Evolutionary conservation across 1,140 invertebrate species (phyloP).

Genomic region (Argopecten irradians): DNA sequence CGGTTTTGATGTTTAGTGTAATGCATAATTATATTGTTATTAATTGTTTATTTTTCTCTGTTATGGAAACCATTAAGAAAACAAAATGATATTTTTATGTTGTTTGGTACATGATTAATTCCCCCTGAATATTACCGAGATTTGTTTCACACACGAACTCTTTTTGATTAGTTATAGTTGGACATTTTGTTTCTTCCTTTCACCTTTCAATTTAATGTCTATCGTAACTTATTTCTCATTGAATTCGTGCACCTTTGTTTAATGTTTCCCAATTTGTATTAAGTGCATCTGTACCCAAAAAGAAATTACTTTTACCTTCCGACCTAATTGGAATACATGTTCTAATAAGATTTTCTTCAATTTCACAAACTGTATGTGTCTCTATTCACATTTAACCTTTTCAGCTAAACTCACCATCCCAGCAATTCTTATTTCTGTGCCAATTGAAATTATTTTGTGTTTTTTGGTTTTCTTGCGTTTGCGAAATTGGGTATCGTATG

Average conservation of each 20-base stretch:
- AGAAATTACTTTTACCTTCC: not conserved
- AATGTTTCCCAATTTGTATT: not conserved
- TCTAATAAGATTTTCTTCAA: not conserved
- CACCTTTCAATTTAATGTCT: not conserved
- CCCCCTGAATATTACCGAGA: too few species aligned
- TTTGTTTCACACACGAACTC: too few species aligned
- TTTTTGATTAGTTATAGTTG: not conserved
- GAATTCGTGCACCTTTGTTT: too few species aligned
- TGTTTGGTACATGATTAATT: too few species aligned
- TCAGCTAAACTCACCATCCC: not conserved
- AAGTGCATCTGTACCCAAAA: not conserved
- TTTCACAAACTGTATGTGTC: not conserved
- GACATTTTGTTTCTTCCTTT: not conserved
- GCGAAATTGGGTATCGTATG: not conserved
- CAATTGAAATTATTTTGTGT: not conserved
- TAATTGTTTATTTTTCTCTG: not conserved
- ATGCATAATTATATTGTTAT: not conserved
- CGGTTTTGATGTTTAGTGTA: not conserved
- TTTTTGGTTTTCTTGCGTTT: not conserved
- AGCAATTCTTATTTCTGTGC: not conserved
- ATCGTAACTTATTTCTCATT: too few species aligned
- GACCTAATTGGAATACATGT: not conserved
- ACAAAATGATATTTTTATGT: too few species aligned
- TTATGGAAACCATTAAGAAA: not conserved
- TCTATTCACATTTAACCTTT: not conserved